These are phyloP conservation scores for Clarias laeviceps DNA, from an alignment of 2,797 vertebrate genomes.

Conservation along the genomic window DNA sequence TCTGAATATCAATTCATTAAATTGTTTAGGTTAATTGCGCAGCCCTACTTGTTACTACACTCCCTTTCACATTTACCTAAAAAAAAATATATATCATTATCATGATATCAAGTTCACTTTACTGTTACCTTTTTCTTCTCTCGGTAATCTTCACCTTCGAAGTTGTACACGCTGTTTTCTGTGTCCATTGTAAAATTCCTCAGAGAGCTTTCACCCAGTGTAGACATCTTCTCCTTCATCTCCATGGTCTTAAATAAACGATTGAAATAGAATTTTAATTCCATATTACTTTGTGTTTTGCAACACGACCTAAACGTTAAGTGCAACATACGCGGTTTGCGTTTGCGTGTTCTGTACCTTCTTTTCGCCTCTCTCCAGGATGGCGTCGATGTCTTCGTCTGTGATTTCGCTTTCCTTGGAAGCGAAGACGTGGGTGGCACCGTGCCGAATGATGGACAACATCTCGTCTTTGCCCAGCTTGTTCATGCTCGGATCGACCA, in stretches of 20 bases:
- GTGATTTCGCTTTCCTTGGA: conserved; percentile 99
- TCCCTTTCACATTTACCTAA: background rate
- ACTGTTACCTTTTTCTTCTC: conserved; percentile 96
- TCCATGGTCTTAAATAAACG: conserved; percentile 84
- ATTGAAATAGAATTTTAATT: background rate
- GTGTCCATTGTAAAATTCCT: conserved; percentile 98
- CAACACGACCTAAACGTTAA: background rate
- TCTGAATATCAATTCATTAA: no score
- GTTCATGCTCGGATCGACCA: conserved; percentile 95
- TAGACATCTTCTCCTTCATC: conserved; percentile 93
- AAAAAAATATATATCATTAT: background rate
- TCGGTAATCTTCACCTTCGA: conserved; percentile 98
- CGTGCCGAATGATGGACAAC: conserved; percentile 98
- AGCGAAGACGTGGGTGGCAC: conserved; percentile 96
- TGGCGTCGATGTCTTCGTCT: conserved; percentile 93
- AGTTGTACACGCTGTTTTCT: conserved; percentile 95
- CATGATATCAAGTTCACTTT: background rate
- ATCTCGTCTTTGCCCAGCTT: conserved; percentile 99
- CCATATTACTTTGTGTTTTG: background rate
- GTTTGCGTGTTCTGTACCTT: conserved; percentile 75
- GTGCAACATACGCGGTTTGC: background rate
- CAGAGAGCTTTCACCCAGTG: conserved; percentile 92
- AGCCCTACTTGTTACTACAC: background rate
- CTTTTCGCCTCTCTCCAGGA: conserved; percentile 94
- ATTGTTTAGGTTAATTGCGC: no score